phyloP scores from a whole-genome alignment of 2,888 invertebrate species.

The Acholoe squamosa region DNA sequence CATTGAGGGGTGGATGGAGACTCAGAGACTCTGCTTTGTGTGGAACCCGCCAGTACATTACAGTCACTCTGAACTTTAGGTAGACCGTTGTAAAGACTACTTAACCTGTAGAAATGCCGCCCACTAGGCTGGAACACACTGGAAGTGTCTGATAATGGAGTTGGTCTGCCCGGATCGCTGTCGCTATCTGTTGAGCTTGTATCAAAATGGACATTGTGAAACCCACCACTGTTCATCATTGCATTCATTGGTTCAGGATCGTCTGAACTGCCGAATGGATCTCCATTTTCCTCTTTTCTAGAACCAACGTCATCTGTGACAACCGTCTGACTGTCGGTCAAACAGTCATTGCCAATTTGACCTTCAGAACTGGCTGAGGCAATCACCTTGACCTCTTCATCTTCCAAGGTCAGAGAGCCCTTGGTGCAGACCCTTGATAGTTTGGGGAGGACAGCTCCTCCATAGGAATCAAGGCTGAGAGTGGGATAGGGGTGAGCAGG shows the following conservation, averaged over 20 bases:
- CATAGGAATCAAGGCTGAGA: neutral
- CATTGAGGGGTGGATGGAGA: neutral
- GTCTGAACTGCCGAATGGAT: neutral
- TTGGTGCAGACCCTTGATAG: neutral
- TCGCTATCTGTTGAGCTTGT: neutral
- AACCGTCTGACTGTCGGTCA: neutral
- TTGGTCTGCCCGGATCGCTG: neutral
- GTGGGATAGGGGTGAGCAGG: constrained; percentile 21
- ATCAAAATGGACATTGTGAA: neutral
- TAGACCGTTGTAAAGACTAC: neutral
- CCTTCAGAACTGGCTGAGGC: neutral
- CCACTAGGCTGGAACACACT: neutral
- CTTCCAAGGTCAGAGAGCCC: neutral
- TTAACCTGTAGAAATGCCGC: constrained; percentile 14
- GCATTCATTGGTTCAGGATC: neutral
- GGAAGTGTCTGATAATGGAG: neutral
- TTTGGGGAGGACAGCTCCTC: neutral
- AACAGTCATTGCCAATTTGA: neutral
- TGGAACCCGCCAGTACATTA: neutral
- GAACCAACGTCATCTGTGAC: neutral
- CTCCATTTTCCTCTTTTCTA: neutral
- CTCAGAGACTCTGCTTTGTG: neutral
- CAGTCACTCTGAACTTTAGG: neutral
- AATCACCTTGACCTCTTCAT: neutral
- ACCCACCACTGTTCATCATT: neutral